Base-by-base conservation (phyloP, 2,113 vertebrate species). In the Zootoca vivipara region DNA sequence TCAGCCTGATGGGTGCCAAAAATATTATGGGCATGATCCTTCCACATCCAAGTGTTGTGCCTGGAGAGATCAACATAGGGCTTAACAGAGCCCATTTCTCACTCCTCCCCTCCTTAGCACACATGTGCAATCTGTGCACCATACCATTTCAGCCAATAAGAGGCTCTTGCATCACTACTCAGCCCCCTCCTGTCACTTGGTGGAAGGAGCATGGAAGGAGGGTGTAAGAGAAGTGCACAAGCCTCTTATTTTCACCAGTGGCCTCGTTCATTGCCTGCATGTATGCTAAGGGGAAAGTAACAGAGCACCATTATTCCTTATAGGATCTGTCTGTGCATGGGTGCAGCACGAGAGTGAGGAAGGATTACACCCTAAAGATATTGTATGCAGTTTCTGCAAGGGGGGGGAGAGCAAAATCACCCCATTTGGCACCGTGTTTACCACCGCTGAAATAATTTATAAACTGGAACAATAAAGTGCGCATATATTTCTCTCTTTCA, bases 1-100 rank as follows among this genome's bases (percentile, higher is more conserved):
- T 95, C 89, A 96, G 95, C 96, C 96, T 97, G 90, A 96, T 78
- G 96, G 95, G 95, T 97, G 96, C 96, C 95, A 96, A 88, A 88
- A 94, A 96, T 74, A 96, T 92, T 96, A 97, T 40, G n/a, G 73
- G 81, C 88, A 96, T 78, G 90, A 86, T 95, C 94, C 96, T 89
- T 94, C 96, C 70, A 94, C 90, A 95, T 94, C 93, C 40, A 69
- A 58, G 24, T 56, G 72, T 65, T 73, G 22, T 62, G 52, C 52
- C 67, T 62, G 52, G 9, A 87, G 35, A 16, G 18, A 83, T 46
- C 42, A 10, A 77, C 28, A 56, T 28, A 83, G 40, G 42, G n/a
- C 72, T 78, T 56, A 77, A 75, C 80, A 78, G 28, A 78, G 10
- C 46, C 24, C 7, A 56, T 69, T 69, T 8, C 64, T 24, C 40